Evolutionary conservation across 2,888 invertebrate species (phyloP).

Genomic region (Tuberolachnus salignus): DNA sequence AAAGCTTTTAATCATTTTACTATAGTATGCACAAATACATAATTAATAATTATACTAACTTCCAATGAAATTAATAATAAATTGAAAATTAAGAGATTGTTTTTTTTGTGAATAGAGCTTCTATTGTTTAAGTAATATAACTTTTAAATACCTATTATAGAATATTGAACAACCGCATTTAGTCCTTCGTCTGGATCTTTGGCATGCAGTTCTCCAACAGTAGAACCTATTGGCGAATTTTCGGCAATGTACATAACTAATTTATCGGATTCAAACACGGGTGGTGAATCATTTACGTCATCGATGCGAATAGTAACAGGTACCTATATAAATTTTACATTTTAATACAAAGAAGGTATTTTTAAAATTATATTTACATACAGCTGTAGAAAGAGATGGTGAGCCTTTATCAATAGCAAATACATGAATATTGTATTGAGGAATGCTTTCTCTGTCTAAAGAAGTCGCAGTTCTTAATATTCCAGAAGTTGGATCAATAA

Average conservation of each 20-base stretch:
- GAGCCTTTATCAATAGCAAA: constrained; percentile 89
- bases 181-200: constrained; percentile 91
- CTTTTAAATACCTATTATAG: constrained; percentile 75
- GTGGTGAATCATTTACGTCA: constrained; percentile 89
- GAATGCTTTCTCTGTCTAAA: constrained; percentile 88
- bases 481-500: constrained; percentile 90
- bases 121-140: too few species aligned
- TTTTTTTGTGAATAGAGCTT: too few species aligned
- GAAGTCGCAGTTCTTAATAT: constrained; percentile 87
- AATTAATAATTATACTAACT: too few species aligned
- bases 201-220: constrained; percentile 87
- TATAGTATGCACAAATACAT: too few species aligned
- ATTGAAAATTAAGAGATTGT: too few species aligned
- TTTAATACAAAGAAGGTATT: constrained; percentile 1
- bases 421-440: constrained; percentile 83
- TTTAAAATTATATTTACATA: constrained; percentile 59
- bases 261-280: constrained; percentile 85
- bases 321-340: constrained; percentile 63
- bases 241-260: constrained; percentile 89
- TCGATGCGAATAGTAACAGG: constrained; percentile 82
- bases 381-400: constrained; percentile 73
- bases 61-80: too few species aligned
- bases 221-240: constrained; percentile 95
- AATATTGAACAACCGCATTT: constrained; percentile 91
- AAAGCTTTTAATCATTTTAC: too few species aligned